phyloP scores from a whole-genome alignment of 2,797 vertebrate genomes.

The Neoniphon sammara region DNA sequence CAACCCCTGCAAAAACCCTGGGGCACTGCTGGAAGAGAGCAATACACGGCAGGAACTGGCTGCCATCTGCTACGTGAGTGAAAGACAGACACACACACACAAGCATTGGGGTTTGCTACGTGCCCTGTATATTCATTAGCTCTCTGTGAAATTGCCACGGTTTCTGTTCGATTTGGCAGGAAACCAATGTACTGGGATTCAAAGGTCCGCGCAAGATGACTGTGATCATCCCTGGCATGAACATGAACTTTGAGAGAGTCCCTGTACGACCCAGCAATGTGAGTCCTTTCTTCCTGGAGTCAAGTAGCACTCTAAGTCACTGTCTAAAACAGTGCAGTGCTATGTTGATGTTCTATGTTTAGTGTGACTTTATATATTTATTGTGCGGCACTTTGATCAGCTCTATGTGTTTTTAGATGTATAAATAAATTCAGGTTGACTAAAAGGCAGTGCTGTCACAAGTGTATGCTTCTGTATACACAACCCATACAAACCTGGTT shows the following conservation, averaged over 20 bases:
- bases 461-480: background rate
- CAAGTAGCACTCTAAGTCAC: background rate
- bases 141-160: background rate
- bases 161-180: constrained; percentile 76
- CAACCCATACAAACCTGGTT: too few species aligned
- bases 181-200: constrained; percentile 97
- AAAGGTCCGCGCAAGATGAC: constrained; percentile 99
- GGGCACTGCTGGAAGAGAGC: constrained; percentile 87
- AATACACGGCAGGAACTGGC: constrained; percentile 92
- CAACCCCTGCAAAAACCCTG: constrained; percentile 89
- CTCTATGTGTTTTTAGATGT: too few species aligned
- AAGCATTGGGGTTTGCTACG: background rate
- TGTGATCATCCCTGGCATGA: constrained; percentile 97
- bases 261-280: constrained; percentile 90
- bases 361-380: too few species aligned
- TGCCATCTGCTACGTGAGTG: constrained; percentile 93
- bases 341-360: too few species aligned
- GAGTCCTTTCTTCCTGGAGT: constrained; percentile 66
- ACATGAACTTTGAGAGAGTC: constrained; percentile 92
- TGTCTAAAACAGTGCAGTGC: background rate
- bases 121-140: background rate
- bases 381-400: too few species aligned
- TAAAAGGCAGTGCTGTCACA: background rate
- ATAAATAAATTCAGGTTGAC: background rate
- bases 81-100: background rate